Percentiles rank a stretch among this genome's conserved stretches.
These are phyloP conservation scores for Nothura maculosa DNA, from an alignment of 2,797 vertebrate genomes.

Conservation along the genomic window DNA sequence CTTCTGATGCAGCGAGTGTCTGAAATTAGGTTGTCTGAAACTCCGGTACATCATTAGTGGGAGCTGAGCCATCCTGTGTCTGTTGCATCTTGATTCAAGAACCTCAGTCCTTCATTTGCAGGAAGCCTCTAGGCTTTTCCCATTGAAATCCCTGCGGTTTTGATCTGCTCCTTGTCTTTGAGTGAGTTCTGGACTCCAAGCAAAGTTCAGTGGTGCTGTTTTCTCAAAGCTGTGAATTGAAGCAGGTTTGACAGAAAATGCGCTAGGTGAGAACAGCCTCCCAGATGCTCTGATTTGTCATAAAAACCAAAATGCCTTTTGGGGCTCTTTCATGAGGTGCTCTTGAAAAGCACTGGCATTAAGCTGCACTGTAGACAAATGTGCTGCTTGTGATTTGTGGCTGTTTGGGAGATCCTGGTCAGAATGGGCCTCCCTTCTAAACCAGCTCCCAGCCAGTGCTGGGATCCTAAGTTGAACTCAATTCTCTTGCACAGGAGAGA, in stretches of 20 bases:
- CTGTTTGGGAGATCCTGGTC: neutral
- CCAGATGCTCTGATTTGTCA: neutral
- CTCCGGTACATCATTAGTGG: rapidly evolving
- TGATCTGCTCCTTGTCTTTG: neutral
- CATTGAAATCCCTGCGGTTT: neutral
- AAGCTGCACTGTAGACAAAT: neutral
- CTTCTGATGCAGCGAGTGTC: neutral
- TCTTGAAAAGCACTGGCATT: neutral
- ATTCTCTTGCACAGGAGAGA: neutral
- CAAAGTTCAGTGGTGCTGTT: neutral
- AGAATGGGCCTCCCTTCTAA: neutral
- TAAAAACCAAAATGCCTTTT: neutral
- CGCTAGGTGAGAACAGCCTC: neutral
- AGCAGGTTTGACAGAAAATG: neutral
- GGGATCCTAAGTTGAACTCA: neutral
- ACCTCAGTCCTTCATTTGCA: neutral
- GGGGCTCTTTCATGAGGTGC: neutral
- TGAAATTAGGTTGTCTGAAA: neutral
- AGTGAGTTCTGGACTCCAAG: neutral
- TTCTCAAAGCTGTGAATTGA: neutral
- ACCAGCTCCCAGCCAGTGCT: neutral
- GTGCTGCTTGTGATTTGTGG: rapidly evolving
- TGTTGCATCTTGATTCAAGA: neutral
- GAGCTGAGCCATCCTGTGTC: neutral
- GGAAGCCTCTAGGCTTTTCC: neutral